These are phyloP conservation scores for Slavum lentiscoides DNA, from an alignment of 2,888 invertebrate species.

Conservation along the genomic window DNA sequence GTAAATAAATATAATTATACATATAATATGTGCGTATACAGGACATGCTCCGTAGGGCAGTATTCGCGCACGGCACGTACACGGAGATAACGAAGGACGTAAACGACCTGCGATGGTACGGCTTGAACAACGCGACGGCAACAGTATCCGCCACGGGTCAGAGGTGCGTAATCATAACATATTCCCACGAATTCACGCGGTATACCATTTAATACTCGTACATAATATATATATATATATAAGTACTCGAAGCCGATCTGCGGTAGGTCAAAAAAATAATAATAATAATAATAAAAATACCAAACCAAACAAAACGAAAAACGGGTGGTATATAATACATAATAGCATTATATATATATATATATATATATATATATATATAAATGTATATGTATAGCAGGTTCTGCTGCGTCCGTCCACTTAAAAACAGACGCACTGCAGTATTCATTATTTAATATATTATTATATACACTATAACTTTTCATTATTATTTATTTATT, in stretches of 20 bases:
- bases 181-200: slow-evolving; percentile 48
- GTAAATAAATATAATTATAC: too few species aligned
- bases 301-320: slow-evolving; percentile 4
- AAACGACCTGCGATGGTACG: slow-evolving; percentile 33
- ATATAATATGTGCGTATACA: neutral
- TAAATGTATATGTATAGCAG: neutral
- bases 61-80: slow-evolving; percentile 38
- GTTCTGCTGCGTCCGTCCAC: slow-evolving; percentile 16
- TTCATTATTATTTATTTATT: neutral
- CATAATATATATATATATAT: neutral
- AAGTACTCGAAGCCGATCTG: slow-evolving; percentile 42
- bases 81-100: slow-evolving; percentile 20
- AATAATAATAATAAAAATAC: neutral
- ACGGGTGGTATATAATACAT: slow-evolving; percentile 12
- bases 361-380: too few species aligned
- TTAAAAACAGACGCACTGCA: slow-evolving; percentile 18
- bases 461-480: neutral
- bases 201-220: too few species aligned
- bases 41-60: neutral
- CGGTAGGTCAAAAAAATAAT: slow-evolving; percentile 39
- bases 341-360: too few species aligned
- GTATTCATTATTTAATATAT: slow-evolving; percentile 3
- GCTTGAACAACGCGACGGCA: slow-evolving; percentile 24
- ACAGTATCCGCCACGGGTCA: slow-evolving; percentile 43
- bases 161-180: slow-evolving; percentile 48